Conservation (phyloP, 2,888 invertebrate species). For the Rhodophaea formosa region DNA sequence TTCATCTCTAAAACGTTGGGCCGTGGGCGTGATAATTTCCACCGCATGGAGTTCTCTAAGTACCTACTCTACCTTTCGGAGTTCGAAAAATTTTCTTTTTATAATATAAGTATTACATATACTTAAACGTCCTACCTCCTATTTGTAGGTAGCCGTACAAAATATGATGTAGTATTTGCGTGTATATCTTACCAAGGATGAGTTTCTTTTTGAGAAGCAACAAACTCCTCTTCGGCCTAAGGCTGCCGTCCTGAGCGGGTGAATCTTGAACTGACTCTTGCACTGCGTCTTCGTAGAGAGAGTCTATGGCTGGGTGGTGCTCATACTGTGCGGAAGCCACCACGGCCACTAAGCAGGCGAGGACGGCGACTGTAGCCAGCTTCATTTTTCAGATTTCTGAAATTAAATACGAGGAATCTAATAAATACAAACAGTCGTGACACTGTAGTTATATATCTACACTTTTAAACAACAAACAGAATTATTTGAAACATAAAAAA, state of each 20-base stretch:
- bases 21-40: no score
- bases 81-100: no score
- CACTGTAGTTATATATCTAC: no score
- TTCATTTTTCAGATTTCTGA: conserved; percentile 61
- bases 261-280: conserved; percentile 50
- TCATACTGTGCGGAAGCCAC: conserved; percentile 49
- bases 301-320: conserved; percentile 42
- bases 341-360: conserved; percentile 62
- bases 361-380: conserved; percentile 61
- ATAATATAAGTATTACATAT: no score
- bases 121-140: no score
- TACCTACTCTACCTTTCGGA: no score
- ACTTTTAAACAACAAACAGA: no score
- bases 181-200: conserved; percentile 56
- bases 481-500: no score
- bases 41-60: no score
- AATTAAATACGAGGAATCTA: conserved; percentile 12
- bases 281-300: conserved; percentile 35
- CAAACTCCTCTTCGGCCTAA: conserved; percentile 66
- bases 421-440: neutral
- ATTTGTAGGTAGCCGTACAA: neutral
- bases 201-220: conserved; percentile 70
- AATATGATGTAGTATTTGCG: no score
- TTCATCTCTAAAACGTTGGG: no score
- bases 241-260: conserved; percentile 58